Evolutionary conservation across 2,888 invertebrate species (phyloP), one percentile per base, ranked within the genome.

Genomic region (Dryobota labecula): DNA sequence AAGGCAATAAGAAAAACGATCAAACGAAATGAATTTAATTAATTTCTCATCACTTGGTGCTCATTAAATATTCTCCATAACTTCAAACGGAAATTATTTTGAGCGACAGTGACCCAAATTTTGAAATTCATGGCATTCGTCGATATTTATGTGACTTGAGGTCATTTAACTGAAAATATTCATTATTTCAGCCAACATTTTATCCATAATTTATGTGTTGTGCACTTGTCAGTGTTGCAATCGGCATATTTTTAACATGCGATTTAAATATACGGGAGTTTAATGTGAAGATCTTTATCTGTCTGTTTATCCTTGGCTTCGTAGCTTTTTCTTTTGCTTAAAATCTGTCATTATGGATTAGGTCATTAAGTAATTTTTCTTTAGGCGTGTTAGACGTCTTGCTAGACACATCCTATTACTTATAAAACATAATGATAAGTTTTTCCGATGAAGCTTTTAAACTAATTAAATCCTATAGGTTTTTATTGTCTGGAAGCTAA

Each of bases 11-110:
- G 56, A 65, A 63, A 78, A 69, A 58, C 63, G 65, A 63, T 73
- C 38, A 73, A 78, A 70, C 51, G 60, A 79, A 70, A 73, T 78
- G 36, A 67, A 70, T 78, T 74, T 70, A 79, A 74, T 79, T 79
- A 74, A 79, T 78, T 51, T 56, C 24, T 74, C 70, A 38, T 64
- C 64, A 73, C 63, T 78, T 60, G 49, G 45, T n/a, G 60, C 63
- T 70, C 66, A 70, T 78, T 78, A 66, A 78, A 70, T 74, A 70
- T 66, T 53, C 41, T 47, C 51, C 49, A 45, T 66, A 47, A 74
- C 56, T 74, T 78, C 70, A 74, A 79, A 78, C 47, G 74, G 54
- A 51, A 45, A 47, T 73, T 47, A 67, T 60, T 70, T 67, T 64
- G 45, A 63, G 57, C 41, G 54, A 61, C 65, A 64, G 18, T 67